Conservation (phyloP, 1,140 invertebrate species). For the Papilio machaon region DNA sequence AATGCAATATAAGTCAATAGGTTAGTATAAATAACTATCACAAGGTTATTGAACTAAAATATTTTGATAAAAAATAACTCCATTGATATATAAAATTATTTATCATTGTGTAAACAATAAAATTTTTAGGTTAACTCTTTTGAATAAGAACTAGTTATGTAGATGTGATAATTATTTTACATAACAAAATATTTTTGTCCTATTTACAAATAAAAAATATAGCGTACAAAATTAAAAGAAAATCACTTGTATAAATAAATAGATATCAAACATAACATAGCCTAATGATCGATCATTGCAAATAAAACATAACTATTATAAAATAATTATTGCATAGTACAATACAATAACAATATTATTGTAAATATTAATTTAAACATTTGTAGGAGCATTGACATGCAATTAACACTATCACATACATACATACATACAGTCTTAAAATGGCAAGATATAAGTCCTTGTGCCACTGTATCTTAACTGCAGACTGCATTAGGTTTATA, state of each 20-base stretch:
- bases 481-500: too few relatives aligned
- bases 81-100: neutral
- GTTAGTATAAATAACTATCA: neutral
- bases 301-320: neutral
- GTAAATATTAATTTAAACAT: neutral
- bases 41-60: slow-evolving; percentile 17
- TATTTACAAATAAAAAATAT: too few relatives aligned
- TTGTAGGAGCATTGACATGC: neutral
- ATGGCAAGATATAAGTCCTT: neutral
- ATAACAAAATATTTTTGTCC: too few relatives aligned
- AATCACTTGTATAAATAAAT: neutral
- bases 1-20: slow-evolving; percentile 8
- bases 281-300: neutral
- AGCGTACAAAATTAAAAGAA: neutral
- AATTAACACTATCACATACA: neutral
- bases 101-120: neutral
- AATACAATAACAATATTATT: neutral
- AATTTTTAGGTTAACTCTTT: neutral
- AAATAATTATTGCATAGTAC: neutral
- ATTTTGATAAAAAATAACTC: neutral
- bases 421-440: neutral
- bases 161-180: too few relatives aligned
- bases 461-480: neutral
- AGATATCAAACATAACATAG: neutral
- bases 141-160: too few relatives aligned